Percentiles rank a stretch among this genome's conserved stretches.
These are phyloP conservation scores for Speoplatyrhinus poulsoni DNA, from an alignment of 2,113 vertebrate genomes.

Conservation along the genomic window DNA sequence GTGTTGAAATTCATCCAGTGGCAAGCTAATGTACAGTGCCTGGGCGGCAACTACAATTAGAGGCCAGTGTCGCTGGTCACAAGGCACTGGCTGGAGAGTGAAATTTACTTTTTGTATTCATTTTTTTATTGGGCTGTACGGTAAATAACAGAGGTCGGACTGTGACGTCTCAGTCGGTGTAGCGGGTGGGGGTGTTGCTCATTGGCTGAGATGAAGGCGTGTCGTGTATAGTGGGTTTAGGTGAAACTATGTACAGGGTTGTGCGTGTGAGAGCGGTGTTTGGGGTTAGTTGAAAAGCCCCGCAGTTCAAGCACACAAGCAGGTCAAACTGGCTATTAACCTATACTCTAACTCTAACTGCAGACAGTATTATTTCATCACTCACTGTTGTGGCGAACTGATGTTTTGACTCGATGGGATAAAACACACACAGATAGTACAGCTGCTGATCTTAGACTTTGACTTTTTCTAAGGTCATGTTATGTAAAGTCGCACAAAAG, in stretches of 20 bases:
- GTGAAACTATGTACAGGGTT: no score
- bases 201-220: slow-evolving; percentile 65
- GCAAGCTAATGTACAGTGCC: no score
- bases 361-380: background rate
- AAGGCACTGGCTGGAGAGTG: no score
- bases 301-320: no score
- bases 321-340: slow-evolving; percentile 11
- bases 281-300: no score
- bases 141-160: slow-evolving; percentile 5
- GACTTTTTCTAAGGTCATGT: background rate
- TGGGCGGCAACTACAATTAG: no score
- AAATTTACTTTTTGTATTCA: slow-evolving; percentile 19
- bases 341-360: no score
- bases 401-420: slow-evolving; percentile 18
- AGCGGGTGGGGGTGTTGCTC: background rate
- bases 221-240: no score
- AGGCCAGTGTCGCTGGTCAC: slow-evolving; percentile 3
- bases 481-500: background rate
- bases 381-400: slow-evolving; percentile 8
- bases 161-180: background rate
- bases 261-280: no score
- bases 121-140: background rate
- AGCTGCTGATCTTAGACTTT: background rate
- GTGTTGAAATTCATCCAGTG: no score
- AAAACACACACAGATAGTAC: background rate